Percentiles rank a stretch among this genome's conserved stretches.
Evolutionary conservation across 2,113 vertebrate species (phyloP).

Genomic region (Origma solitaria): DNA sequence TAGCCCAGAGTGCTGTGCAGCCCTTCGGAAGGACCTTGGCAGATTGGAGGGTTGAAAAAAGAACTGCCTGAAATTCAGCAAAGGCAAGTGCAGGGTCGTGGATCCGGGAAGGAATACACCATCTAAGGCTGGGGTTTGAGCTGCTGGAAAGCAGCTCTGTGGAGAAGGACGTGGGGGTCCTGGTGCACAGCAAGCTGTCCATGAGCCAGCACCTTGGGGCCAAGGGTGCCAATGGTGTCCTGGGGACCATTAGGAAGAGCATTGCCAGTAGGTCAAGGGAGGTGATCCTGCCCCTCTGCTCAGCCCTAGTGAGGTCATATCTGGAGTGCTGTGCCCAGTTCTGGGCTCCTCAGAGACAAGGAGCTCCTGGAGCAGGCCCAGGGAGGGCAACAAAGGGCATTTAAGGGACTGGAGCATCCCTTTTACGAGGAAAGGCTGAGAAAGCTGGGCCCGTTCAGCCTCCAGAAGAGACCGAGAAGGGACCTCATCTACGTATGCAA

Average conservation of each 20-base stretch:
- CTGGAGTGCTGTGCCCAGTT: background rate
- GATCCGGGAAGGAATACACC: background rate
- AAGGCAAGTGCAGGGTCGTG: background rate
- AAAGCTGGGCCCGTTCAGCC: background rate
- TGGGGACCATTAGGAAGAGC: background rate
- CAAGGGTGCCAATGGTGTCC: background rate
- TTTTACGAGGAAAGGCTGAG: background rate
- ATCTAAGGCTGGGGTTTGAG: background rate
- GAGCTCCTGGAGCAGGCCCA: background rate
- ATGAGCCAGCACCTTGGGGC: background rate
- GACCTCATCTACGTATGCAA: background rate
- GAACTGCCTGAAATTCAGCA: background rate
- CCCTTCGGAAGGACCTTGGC: background rate
- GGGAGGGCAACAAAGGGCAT: background rate
- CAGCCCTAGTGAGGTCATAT: background rate
- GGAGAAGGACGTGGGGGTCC: background rate
- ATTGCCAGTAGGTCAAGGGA: background rate
- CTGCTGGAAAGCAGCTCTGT: background rate
- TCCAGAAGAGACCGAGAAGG: background rate
- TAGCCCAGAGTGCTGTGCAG: background rate
- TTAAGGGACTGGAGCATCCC: background rate
- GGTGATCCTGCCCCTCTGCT: background rate
- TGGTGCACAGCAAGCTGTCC: background rate
- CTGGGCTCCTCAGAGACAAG: background rate
- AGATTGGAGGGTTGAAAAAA: background rate